Evolutionary conservation across 2,113 vertebrate species (phyloP).

Genomic region (Eudyptes chrysolophus): DNA sequence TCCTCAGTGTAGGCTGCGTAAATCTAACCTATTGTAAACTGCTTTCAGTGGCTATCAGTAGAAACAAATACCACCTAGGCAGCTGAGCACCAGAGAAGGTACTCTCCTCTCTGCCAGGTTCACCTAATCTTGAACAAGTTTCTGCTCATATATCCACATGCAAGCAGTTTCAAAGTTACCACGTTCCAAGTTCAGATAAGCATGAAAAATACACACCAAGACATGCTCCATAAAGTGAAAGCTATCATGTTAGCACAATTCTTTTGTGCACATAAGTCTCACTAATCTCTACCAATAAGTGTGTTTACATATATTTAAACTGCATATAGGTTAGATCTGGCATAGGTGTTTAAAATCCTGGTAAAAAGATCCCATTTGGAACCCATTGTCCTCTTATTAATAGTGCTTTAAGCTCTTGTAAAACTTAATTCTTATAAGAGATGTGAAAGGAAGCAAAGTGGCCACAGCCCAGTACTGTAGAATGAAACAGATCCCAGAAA

Average conservation of each 20-base stretch:
- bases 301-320: background rate
- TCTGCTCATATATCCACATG: background rate
- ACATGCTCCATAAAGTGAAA: fast-evolving
- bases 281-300: background rate
- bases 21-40: background rate
- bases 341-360: background rate
- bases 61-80: background rate
- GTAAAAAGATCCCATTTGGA: background rate
- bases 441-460: background rate
- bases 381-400: background rate
- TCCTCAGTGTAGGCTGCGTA: background rate
- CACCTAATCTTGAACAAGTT: background rate
- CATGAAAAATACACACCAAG: background rate
- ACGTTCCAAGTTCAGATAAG: background rate
- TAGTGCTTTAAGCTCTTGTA: background rate
- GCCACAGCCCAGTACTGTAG: background rate
- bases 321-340: background rate
- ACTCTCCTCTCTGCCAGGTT: background rate
- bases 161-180: background rate
- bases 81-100: background rate
- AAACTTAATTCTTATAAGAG: background rate
- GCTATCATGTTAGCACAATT: background rate
- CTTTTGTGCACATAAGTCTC: fast-evolving
- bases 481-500: background rate
- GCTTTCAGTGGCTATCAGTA: background rate